phyloP scores from a whole-genome alignment of 2,797 vertebrate genomes.

The Melanotaenia parkinsoni region DNA sequence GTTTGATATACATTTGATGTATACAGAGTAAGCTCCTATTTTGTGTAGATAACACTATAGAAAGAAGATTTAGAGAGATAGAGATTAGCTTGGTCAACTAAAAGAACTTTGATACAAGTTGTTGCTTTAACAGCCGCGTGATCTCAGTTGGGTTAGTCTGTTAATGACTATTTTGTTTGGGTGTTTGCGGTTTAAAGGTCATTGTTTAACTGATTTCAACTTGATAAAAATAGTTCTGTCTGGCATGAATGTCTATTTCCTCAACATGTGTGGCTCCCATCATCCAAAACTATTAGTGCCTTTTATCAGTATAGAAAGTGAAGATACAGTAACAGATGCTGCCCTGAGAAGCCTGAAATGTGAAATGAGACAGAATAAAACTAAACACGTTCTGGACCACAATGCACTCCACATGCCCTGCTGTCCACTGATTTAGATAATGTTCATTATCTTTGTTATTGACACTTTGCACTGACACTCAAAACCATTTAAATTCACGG shows the following conservation, averaged over 20 bases:
- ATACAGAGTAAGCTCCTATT: no score
- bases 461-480: no score
- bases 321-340: neutral
- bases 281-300: neutral
- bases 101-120: neutral
- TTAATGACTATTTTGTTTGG: constrained; percentile 9
- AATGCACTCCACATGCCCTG: no score
- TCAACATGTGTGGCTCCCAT: neutral
- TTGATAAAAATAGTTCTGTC: neutral
- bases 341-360: neutral
- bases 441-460: no score
- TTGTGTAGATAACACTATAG: no score
- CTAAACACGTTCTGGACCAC: no score
- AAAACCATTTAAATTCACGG: no score
- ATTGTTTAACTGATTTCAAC: neutral
- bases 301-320: neutral
- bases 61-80: no score
- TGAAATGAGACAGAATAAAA: no score
- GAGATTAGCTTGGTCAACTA: neutral
- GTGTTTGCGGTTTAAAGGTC: constrained; percentile 9
- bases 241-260: neutral
- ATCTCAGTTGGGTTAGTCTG: neutral
- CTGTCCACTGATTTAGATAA: no score
- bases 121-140: neutral
- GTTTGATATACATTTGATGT: no score